phyloP scores from a whole-genome alignment of 1,140 invertebrate genomes.

The Adelges cooleyi region DNA sequence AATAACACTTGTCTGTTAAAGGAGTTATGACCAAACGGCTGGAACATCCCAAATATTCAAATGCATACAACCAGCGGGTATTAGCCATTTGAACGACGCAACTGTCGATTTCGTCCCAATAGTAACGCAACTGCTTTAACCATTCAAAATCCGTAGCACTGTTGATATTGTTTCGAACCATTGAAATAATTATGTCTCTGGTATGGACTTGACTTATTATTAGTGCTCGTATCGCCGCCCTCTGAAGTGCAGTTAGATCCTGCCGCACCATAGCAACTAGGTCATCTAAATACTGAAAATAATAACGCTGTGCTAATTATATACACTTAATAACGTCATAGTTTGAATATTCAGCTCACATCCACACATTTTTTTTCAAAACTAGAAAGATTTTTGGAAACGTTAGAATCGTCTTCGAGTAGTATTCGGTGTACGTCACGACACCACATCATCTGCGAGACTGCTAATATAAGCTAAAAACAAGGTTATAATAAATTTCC shows the following conservation, averaged over 20 bases:
- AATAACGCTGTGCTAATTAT: slow-evolving; percentile 42
- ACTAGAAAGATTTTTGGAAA: slow-evolving; percentile 36
- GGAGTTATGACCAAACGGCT: slow-evolving; percentile 69
- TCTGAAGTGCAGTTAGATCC: slow-evolving; percentile 53
- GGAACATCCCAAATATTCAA: slow-evolving; percentile 82
- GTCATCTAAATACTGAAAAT: slow-evolving; percentile 59
- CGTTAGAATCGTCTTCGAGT: slow-evolving; percentile 40
- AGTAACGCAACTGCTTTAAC: slow-evolving; percentile 86
- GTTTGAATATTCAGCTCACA: not conserved
- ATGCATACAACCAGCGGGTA: slow-evolving; percentile 63
- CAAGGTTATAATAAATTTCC: not conserved
- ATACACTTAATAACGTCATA: not conserved
- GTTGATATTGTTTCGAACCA: slow-evolving; percentile 53
- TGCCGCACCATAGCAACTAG: slow-evolving; percentile 62
- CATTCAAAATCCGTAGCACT: slow-evolving; percentile 72
- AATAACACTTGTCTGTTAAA: slow-evolving; percentile 72
- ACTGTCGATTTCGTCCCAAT: slow-evolving; percentile 63
- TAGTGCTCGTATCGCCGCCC: slow-evolving; percentile 55
- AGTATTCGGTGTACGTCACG: slow-evolving; percentile 57
- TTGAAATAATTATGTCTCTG: slow-evolving; percentile 64
- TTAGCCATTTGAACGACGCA: slow-evolving; percentile 55
- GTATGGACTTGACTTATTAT: slow-evolving; percentile 42
- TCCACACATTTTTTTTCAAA: slow-evolving; percentile 15
- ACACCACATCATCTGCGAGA: slow-evolving; percentile 80
- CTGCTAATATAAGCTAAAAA: slow-evolving; percentile 48